phyloP scores from a whole-genome alignment of 2,888 invertebrate species.

The Hipparchia semele region DNA sequence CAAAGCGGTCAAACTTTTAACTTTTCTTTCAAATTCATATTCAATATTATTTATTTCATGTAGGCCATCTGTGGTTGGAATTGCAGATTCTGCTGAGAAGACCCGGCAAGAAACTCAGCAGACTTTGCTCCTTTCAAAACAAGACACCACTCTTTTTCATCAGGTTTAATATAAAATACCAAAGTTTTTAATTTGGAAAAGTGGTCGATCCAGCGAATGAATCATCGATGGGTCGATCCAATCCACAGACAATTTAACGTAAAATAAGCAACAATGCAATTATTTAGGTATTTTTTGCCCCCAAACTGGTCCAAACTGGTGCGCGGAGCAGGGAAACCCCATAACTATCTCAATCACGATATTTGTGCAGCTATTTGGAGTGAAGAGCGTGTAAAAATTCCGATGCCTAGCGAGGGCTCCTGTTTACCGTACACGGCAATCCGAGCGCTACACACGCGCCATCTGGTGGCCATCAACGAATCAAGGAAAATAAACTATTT shows the following conservation, averaged over 20 bases:
- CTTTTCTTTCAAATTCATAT: too few species aligned
- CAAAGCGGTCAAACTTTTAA: too few species aligned
- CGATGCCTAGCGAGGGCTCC: conserved; percentile 63
- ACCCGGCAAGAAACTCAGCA: too few species aligned
- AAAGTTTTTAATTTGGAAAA: background rate
- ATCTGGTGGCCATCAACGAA: conserved; percentile 78
- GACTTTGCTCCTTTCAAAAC: too few species aligned
- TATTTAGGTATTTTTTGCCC: conserved; percentile 40
- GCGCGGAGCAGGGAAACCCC: conserved; percentile 53
- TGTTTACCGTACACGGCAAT: conserved; percentile 62
- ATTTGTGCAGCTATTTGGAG: conserved; percentile 62
- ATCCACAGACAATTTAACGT: conserved; percentile 16
- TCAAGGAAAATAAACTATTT: conserved; percentile 75
- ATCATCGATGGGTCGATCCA: too few species aligned
- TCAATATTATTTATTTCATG: too few species aligned
- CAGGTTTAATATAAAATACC: too few species aligned
- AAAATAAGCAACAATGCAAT: conserved; percentile 31
- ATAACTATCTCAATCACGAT: conserved; percentile 59
- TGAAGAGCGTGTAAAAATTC: conserved; percentile 69
- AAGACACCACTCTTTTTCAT: too few species aligned
- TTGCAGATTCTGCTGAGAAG: too few species aligned
- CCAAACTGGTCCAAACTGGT: conserved; percentile 37
- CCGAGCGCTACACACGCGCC: conserved; percentile 69
- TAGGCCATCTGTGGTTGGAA: too few species aligned
- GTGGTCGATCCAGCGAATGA: too few species aligned